Percentiles rank a stretch among this genome's conserved stretches.
Conservation (phyloP, 2,888 invertebrate genomes). For the Calephelis perditalis region DNA sequence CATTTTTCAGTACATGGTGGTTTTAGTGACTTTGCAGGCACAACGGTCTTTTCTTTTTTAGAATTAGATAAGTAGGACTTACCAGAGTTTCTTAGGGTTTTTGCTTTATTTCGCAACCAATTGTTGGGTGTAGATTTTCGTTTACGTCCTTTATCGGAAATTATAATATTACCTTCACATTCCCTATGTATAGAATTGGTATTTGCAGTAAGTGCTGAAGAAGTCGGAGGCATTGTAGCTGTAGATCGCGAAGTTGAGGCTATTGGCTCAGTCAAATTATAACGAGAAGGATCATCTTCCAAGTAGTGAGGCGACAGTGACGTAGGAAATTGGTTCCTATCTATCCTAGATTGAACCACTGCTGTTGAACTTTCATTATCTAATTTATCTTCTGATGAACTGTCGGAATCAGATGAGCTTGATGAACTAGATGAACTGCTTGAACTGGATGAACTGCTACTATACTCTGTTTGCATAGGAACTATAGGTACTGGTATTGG, state of each 20-base stretch:
- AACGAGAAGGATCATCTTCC: not conserved
- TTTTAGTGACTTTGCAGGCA: constrained; percentile 23
- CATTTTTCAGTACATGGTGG: constrained; percentile 27
- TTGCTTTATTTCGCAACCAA: constrained; percentile 21
- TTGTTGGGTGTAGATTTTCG: constrained; percentile 18
- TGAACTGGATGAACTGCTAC: constrained; percentile 1
- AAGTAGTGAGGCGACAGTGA: not conserved
- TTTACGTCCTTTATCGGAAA: constrained; percentile 17
- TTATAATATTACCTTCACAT: not conserved
- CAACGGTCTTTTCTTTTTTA: constrained; percentile 20
- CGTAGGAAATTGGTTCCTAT: not conserved
- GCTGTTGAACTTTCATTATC: not conserved
- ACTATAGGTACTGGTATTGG: not conserved
- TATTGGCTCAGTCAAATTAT: constrained; percentile 2
- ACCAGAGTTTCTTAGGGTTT: constrained; percentile 26
- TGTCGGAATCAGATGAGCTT: not conserved
- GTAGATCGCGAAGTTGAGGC: constrained; percentile 1
- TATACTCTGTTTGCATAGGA: not conserved
- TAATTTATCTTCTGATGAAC: not conserved
- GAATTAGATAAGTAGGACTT: constrained; percentile 23
- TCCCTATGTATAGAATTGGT: not conserved
- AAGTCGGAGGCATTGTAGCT: not conserved
- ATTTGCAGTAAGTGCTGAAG: not conserved
- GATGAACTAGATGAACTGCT: not conserved
- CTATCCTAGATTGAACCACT: constrained; percentile 5